Conservation (phyloP, 2,113 vertebrate genomes). For the Chroicocephalus ridibundus region DNA sequence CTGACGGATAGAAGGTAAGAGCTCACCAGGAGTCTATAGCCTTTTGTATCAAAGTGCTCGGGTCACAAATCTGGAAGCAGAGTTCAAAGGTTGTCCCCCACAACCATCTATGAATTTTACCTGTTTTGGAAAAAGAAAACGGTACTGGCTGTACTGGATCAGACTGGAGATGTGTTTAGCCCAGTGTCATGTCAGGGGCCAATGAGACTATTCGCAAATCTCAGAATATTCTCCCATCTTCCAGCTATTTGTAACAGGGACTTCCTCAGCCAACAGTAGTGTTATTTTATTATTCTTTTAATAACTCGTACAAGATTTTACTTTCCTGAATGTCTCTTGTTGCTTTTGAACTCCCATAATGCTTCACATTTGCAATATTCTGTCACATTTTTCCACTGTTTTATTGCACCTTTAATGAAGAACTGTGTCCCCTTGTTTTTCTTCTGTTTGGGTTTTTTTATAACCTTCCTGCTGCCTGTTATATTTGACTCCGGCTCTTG, state of each 20-base stretch:
- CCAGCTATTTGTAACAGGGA: background rate
- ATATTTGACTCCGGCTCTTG: accelerated
- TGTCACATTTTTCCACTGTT: background rate
- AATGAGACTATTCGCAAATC: background rate
- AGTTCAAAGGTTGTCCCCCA: background rate
- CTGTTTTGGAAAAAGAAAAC: background rate
- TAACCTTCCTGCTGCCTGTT: background rate
- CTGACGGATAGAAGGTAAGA: background rate
- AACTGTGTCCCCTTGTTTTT: background rate
- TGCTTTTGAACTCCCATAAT: background rate
- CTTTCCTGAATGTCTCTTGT: background rate
- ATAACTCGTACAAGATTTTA: background rate
- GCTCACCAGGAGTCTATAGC: background rate
- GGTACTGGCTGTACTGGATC: background rate
- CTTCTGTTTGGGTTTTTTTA: background rate
- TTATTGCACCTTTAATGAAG: background rate
- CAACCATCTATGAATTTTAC: background rate
- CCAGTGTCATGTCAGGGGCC: background rate
- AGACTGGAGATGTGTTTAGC: background rate
- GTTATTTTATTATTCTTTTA: background rate
- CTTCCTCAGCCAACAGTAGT: accelerated
- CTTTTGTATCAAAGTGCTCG: background rate
- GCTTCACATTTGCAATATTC: background rate
- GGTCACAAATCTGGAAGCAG: background rate
- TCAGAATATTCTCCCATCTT: background rate